These are phyloP conservation scores for Oplegnathus fasciatus DNA, from an alignment of 2,113 vertebrate genomes.

Conservation along the genomic window DNA sequence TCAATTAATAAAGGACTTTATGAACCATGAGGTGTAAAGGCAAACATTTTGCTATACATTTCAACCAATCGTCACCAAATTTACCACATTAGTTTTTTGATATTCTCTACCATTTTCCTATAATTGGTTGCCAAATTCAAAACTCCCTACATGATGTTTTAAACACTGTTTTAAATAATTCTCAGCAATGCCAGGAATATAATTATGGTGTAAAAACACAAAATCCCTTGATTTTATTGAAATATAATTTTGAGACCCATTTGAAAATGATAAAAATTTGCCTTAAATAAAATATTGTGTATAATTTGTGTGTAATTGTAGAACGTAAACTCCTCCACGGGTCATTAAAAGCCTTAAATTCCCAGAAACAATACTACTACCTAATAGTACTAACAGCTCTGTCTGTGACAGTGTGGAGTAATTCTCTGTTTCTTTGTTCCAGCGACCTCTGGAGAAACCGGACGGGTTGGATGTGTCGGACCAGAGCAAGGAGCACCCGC, in stretches of 20 bases:
- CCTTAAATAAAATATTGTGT: not conserved
- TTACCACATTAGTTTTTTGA: not conserved
- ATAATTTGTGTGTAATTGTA: not conserved
- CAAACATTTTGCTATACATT: not conserved
- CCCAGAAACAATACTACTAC: no score
- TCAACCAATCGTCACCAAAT: not conserved
- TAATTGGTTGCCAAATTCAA: no score
- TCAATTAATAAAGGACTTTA: not conserved
- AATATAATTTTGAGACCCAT: no score
- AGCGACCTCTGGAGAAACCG: constrained; percentile 98
- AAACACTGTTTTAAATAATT: not conserved
- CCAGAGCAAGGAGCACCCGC: constrained; percentile 99
- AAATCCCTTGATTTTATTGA: no score
- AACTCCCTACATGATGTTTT: not conserved
- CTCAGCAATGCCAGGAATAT: not conserved
- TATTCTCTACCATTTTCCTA: not conserved
- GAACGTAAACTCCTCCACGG: not conserved
- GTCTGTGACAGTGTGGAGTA: not conserved
- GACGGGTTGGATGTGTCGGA: constrained; percentile 98
- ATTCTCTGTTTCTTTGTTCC: constrained; percentile 23
- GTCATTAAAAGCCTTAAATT: not conserved
- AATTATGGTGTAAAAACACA: no score
- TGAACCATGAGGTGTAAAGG: no score
- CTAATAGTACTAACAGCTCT: not conserved
- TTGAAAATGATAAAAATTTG: no score